Evolutionary conservation across 2,888 invertebrate genomes (phyloP).

Genomic region (Blera fallax): DNA sequence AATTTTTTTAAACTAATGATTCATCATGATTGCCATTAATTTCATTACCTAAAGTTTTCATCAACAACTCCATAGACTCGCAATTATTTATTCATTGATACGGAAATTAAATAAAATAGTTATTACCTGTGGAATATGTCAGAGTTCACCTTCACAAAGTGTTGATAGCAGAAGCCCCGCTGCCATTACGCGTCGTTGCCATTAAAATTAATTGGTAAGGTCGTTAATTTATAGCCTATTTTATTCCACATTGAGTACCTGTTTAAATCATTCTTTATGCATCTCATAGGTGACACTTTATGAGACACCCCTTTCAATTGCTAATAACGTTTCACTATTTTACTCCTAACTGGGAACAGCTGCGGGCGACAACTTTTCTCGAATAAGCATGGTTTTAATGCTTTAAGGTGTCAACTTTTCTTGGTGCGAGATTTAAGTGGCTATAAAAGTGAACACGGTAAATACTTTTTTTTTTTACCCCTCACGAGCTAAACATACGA

Average conservation of each 20-base stretch:
- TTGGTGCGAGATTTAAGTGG: slow-evolving; percentile 53
- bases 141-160: neutral
- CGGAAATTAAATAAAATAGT: slow-evolving; percentile 9
- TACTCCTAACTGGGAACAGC: slow-evolving; percentile 31
- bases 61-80: neutral
- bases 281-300: slow-evolving; percentile 30
- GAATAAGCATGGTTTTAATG: slow-evolving; percentile 49
- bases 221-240: slow-evolving; percentile 37
- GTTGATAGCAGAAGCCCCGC: neutral
- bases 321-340: slow-evolving; percentile 40
- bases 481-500: neutral
- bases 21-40: neutral
- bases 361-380: slow-evolving; percentile 25
- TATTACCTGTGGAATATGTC: neutral
- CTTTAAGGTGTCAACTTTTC: slow-evolving; percentile 65
- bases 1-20: slow-evolving; percentile 15
- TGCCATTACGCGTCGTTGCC: too few species aligned
- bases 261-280: slow-evolving; percentile 53
- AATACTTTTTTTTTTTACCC: slow-evolving; percentile 14
- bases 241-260: slow-evolving; percentile 29
- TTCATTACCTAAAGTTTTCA: neutral
- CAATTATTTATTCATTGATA: slow-evolving; percentile 26
- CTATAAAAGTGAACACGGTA: slow-evolving; percentile 58
- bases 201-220: slow-evolving; percentile 9
- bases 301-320: neutral